Percentiles rank a stretch among this genome's conserved stretches.
Evolutionary conservation across 2,888 invertebrate species (phyloP).

Genomic region (Hipparchia semele): DNA sequence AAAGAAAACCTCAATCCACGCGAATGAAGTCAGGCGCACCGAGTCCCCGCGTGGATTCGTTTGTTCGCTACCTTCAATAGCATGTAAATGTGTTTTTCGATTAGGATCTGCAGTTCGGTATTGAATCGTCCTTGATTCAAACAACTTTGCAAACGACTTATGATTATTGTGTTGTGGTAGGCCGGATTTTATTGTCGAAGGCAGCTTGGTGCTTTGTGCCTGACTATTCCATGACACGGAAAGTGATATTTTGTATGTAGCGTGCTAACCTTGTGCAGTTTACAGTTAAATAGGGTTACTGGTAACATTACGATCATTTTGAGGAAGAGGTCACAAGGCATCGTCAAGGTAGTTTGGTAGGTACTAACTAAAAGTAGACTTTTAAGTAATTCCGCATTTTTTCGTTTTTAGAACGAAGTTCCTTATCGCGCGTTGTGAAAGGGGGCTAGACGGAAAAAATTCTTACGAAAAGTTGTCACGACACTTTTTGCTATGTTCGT

Average conservation of each 20-base stretch:
- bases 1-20: too few species aligned
- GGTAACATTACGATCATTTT: background rate
- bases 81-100: constrained; percentile 15
- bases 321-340: too few species aligned
- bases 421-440: too few species aligned
- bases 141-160: constrained; percentile 3
- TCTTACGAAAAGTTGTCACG: too few species aligned
- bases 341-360: too few species aligned
- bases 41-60: constrained; percentile 1
- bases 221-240: constrained; percentile 8
- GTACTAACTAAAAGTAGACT: too few species aligned
- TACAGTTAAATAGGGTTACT: background rate
- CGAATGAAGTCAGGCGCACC: too few species aligned
- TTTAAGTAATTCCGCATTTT: too few species aligned
- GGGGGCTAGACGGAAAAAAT: too few species aligned
- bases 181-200: constrained; percentile 6
- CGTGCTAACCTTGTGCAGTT: background rate
- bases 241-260: background rate
- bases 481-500: too few species aligned
- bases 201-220: background rate
- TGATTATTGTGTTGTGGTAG: constrained; percentile 10
- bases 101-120: constrained; percentile 7
- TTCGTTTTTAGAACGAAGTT: too few species aligned
- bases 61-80: constrained; percentile 20
- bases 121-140: constrained; percentile 16